These are phyloP conservation scores for Cryptotis parvus DNA, from an alignment of 2,113 vertebrate species.

Conservation along the genomic window DNA sequence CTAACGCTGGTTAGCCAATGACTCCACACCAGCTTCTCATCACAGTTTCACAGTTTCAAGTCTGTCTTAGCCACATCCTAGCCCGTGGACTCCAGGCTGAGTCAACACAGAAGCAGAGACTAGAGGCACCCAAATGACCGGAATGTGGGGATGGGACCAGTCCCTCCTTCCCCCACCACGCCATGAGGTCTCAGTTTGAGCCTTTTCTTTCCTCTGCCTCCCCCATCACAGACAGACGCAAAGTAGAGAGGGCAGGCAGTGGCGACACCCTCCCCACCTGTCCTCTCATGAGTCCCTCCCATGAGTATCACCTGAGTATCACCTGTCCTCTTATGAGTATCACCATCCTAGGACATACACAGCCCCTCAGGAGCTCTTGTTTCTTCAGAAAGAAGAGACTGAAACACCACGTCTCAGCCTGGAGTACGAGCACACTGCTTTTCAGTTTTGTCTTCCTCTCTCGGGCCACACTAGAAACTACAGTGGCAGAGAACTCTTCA, in stretches of 20 bases:
- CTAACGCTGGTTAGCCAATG: too few species aligned
- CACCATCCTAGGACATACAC: slow-evolving; percentile 65
- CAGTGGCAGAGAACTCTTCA: not conserved
- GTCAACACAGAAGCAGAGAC: too few species aligned
- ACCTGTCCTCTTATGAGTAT: too few species aligned
- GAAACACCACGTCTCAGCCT: not conserved
- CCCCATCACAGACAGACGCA: slow-evolving; percentile 17
- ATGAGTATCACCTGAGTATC: too few species aligned
- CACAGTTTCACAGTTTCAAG: too few species aligned
- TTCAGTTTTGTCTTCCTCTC: not conserved
- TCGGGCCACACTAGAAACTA: not conserved
- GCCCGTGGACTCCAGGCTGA: too few species aligned
- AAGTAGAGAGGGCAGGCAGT: not conserved
- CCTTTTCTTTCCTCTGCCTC: not conserved
- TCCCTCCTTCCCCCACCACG: not conserved
- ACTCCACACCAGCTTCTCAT: too few species aligned
- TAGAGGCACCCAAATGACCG: too few species aligned
- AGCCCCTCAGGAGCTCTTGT: not conserved
- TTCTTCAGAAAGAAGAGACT: slow-evolving; percentile 63
- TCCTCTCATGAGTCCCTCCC: too few species aligned
- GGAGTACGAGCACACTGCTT: not conserved
- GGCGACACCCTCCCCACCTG: not conserved
- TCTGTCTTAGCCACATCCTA: too few species aligned
- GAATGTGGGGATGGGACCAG: too few species aligned
- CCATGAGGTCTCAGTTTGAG: not conserved